Evolutionary conservation across 1,140 invertebrate species (phyloP).

Genomic region (Sarcophaga bullata): DNA sequence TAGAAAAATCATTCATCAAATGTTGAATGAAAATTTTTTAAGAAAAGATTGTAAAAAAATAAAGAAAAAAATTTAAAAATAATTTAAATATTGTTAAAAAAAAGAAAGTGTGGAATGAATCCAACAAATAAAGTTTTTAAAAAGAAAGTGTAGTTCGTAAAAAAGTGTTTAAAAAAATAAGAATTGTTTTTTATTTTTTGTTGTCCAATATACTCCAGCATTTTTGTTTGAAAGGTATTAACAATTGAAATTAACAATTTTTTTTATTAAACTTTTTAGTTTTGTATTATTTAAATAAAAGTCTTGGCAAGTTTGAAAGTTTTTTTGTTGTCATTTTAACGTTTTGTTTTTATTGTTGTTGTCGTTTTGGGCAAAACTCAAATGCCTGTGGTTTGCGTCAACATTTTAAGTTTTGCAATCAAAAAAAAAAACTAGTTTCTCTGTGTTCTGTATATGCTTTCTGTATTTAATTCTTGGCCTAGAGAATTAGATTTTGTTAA

Average conservation of each 20-base stretch:
- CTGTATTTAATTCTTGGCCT: conserved; percentile 33
- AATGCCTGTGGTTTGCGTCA: conserved; percentile 23
- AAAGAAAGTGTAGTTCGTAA: background rate
- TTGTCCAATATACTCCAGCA: too few species aligned
- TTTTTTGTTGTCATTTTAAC: background rate
- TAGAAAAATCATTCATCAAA: too few species aligned
- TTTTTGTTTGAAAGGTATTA: too few species aligned
- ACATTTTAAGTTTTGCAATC: conserved; percentile 13
- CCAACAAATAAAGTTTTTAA: too few species aligned
- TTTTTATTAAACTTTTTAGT: too few species aligned
- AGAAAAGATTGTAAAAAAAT: too few species aligned
- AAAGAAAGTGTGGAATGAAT: too few species aligned
- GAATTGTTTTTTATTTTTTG: too few species aligned
- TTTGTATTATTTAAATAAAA: background rate
- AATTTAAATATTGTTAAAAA: too few species aligned
- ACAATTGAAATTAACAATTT: too few species aligned
- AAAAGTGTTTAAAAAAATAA: background rate
- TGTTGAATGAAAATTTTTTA: too few species aligned
- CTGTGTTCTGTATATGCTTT: background rate
- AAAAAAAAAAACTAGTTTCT: conserved; percentile 33
- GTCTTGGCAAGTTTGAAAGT: background rate
- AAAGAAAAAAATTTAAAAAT: too few species aligned
- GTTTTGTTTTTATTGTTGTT: background rate
- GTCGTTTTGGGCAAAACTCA: background rate
- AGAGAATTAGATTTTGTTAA: conserved; percentile 35